phyloP scores from a whole-genome alignment of 2,797 vertebrate genomes.

The Acanthurus leucopareius region DNA sequence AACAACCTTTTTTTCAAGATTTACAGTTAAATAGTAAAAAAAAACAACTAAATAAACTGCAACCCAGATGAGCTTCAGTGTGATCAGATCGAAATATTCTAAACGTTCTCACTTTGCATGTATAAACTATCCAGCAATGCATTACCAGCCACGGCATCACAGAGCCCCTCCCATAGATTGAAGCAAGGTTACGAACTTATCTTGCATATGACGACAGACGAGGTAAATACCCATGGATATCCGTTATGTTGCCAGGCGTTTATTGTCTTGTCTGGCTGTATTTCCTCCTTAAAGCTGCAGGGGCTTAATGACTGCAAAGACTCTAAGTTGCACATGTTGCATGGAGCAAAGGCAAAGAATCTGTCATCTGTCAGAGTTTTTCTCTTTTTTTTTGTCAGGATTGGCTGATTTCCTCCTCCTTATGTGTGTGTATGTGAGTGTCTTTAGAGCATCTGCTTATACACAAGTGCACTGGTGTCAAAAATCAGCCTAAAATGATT shows the following conservation, averaged over 20 bases:
- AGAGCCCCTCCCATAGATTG: slow-evolving; percentile 68
- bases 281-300: slow-evolving; percentile 66
- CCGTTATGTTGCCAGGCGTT: slow-evolving; percentile 56
- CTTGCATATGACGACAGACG: slow-evolving; percentile 31
- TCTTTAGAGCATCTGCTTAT: slow-evolving; percentile 14
- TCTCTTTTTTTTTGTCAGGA: slow-evolving; percentile 42
- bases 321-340: slow-evolving; percentile 78
- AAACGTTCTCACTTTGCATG: slow-evolving; percentile 21
- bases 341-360: slow-evolving; percentile 60
- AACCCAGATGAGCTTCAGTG: not conserved
- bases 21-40: too few species aligned
- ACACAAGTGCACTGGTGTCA: slow-evolving; percentile 23
- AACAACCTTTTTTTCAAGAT: not conserved
- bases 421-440: slow-evolving; percentile 19
- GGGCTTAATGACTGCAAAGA: slow-evolving; percentile 68
- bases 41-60: not conserved
- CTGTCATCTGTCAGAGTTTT: slow-evolving; percentile 72
- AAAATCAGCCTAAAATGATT: slow-evolving; percentile 18
- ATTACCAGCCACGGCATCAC: slow-evolving; percentile 53
- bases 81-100: slow-evolving; percentile 42
- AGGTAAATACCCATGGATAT: slow-evolving; percentile 45
- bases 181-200: slow-evolving; percentile 59
- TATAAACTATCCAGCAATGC: slow-evolving; percentile 59
- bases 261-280: slow-evolving; percentile 36
- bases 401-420: slow-evolving; percentile 63